Percentiles rank a stretch among this genome's conserved stretches.
phyloP scores from a whole-genome alignment of 2,797 vertebrate species.

The Danionella dracula region DNA sequence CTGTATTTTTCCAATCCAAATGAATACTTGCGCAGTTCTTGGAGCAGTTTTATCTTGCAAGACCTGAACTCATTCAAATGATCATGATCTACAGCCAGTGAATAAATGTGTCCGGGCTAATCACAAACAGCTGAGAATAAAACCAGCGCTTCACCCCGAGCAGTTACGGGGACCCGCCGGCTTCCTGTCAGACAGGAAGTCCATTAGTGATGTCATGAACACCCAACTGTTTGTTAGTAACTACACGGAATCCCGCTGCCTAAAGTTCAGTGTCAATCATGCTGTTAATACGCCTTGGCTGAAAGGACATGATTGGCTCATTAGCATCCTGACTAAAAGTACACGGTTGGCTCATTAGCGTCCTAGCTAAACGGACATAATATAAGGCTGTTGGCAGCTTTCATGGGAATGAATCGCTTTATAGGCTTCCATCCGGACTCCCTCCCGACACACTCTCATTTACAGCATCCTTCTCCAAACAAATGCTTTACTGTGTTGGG shows the following conservation, averaged over 20 bases:
- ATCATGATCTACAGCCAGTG: conserved; percentile 26
- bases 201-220: conserved; percentile 49
- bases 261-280: conserved; percentile 57
- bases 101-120: conserved; percentile 61
- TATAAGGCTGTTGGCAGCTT: not conserved
- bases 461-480: conserved; percentile 8
- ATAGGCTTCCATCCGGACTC: conserved; percentile 14
- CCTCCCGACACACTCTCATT: not conserved
- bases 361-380: conserved; percentile 37
- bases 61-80: conserved; percentile 40
- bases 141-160: conserved; percentile 49
- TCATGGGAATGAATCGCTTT: conserved; percentile 21
- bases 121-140: conserved; percentile 57
- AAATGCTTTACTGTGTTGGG: not conserved
- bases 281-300: conserved; percentile 52
- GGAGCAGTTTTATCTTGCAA: conserved; percentile 45
- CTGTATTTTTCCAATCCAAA: not conserved
- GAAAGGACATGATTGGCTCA: conserved; percentile 46
- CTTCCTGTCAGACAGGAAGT: not conserved
- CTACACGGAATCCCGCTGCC: conserved; percentile 52
- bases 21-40: conserved; percentile 3
- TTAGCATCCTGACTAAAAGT: conserved; percentile 34
- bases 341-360: conserved; percentile 49
- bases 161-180: not conserved
- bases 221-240: conserved; percentile 27